phyloP scores from a whole-genome alignment of 2,113 vertebrate genomes.

The Albula glossodonta region DNA sequence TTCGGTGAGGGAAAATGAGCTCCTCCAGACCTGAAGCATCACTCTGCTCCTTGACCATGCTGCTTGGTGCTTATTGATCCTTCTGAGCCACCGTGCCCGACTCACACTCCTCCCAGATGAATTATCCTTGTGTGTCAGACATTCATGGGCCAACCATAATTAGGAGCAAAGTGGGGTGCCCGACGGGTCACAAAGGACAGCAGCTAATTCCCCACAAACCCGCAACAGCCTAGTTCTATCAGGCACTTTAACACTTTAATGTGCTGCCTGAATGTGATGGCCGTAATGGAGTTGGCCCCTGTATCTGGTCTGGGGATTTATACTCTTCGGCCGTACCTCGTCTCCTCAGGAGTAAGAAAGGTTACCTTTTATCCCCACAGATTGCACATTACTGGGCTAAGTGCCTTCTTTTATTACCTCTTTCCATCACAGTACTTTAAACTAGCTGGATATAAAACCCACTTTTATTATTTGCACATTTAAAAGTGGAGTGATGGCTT shows the following conservation, averaged over 20 bases:
- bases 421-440: background rate
- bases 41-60: background rate
- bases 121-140: background rate
- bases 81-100: background rate
- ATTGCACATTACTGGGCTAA: conserved; percentile 1
- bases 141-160: conserved; percentile 13
- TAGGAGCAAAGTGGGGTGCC: conserved; percentile 4
- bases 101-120: background rate
- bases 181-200: background rate
- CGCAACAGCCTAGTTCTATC: background rate
- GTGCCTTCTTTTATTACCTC: conserved; percentile 17
- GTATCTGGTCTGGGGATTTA: background rate
- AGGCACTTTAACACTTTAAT: conserved; percentile 35
- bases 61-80: background rate
- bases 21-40: background rate
- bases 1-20: background rate
- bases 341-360: conserved; percentile 7
- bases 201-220: conserved; percentile 14
- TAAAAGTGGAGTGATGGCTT: conserved; percentile 5
- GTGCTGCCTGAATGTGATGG: conserved; percentile 13
- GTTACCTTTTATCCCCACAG: conserved; percentile 5
- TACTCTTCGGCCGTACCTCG: background rate
- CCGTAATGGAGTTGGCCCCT: conserved; percentile 18
- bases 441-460: background rate
- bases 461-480: conserved; percentile 3